Conservation (phyloP, 2,797 vertebrate species). For the Danio kyathit region DNA sequence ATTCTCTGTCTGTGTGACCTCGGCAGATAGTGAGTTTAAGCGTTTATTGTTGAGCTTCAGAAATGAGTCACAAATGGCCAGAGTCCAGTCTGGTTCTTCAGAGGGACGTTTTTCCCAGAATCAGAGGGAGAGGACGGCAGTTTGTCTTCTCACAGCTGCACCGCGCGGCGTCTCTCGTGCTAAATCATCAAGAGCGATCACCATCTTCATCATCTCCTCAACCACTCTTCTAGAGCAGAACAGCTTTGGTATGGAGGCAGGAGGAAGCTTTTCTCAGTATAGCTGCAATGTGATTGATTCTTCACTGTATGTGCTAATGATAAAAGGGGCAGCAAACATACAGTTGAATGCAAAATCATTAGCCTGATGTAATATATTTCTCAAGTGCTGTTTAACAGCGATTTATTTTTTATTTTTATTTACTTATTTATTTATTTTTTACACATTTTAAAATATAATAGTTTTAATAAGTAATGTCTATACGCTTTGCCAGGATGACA, state of each 20-base stretch:
- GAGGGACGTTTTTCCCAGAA: constrained; percentile 37
- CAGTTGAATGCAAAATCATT: too few relatives aligned
- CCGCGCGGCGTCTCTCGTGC: constrained; percentile 29
- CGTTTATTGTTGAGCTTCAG: constrained; percentile 48
- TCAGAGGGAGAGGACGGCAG: not conserved
- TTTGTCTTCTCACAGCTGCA: constrained; percentile 52
- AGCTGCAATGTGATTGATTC: not conserved
- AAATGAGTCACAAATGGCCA: constrained; percentile 59
- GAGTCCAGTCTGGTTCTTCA: constrained; percentile 42
- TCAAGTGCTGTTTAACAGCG: too few relatives aligned
- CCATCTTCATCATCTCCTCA: constrained; percentile 23
- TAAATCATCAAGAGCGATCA: constrained; percentile 53
- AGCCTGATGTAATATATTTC: too few relatives aligned
- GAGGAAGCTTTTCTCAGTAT: not conserved
- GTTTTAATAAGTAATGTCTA: too few relatives aligned
- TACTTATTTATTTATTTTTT: too few relatives aligned
- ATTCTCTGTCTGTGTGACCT: not conserved
- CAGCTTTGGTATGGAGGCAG: not conserved
- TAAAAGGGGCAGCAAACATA: too few relatives aligned
- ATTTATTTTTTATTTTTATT: too few relatives aligned
- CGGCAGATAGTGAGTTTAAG: constrained; percentile 43
- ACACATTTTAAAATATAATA: too few relatives aligned
- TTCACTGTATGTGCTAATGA: not conserved
- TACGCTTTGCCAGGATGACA: too few relatives aligned
- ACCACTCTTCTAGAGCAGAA: constrained; percentile 11